Conservation (phyloP, 1,140 invertebrate species). For the Drosophila ohnishii region DNA sequence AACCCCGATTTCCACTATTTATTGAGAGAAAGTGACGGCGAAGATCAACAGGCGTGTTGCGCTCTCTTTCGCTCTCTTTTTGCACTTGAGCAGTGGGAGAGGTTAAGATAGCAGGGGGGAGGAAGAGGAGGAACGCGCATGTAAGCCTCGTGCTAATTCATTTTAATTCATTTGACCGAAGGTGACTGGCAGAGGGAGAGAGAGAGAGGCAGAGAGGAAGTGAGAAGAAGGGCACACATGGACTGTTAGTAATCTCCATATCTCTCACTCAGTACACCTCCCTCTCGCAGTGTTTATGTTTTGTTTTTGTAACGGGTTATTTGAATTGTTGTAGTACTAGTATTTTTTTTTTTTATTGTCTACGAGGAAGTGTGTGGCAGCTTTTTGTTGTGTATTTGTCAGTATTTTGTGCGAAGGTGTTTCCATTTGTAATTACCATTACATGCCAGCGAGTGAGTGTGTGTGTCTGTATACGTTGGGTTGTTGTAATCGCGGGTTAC, state of each 20-base stretch:
- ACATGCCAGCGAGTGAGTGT: conserved; percentile 16
- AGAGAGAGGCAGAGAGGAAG: conserved; percentile 7
- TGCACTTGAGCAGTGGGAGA: background rate
- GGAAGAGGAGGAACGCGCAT: conserved; percentile 21
- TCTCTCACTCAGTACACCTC: background rate
- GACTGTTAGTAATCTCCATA: conserved; percentile 27
- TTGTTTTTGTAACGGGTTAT: conserved; percentile 69
- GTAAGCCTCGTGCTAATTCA: conserved; percentile 68
- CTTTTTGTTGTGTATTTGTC: conserved; percentile 48
- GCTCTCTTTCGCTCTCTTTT: conserved; percentile 17
- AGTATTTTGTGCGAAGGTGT: conserved; percentile 65
- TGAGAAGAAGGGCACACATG: conserved; percentile 38
- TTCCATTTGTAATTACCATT: conserved; percentile 65
- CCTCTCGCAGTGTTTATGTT: conserved; percentile 42
- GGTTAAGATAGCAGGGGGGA: background rate
- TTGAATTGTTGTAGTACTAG: conserved; percentile 25
- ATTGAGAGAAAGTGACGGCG: conserved; percentile 70
- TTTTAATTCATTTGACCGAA: conserved; percentile 68
- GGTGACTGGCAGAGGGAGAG: conserved; percentile 43
- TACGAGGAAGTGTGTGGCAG: conserved; percentile 64
- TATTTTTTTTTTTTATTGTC: conserved; percentile 33
- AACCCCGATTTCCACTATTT: conserved; percentile 69
- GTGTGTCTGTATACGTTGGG: conserved; percentile 20
- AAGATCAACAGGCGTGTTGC: conserved; percentile 6
- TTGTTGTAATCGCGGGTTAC: conserved; percentile 73